Base-by-base conservation (phyloP, 2,888 invertebrate species). In the Andricus curvator region DNA sequence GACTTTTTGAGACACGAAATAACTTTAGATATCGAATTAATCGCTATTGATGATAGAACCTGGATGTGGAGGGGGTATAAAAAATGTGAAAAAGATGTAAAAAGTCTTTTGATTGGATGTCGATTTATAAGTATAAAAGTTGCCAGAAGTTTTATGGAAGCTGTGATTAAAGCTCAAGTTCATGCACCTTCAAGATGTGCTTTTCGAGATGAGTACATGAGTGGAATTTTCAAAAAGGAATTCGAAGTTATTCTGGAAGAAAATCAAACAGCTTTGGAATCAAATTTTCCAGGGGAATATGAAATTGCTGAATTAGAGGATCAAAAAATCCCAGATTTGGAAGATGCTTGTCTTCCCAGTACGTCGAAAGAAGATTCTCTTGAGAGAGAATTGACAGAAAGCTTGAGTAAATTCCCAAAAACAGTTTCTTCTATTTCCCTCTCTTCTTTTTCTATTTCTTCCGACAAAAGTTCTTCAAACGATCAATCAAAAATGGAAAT, bases 61-160 rank as follows among this genome's bases (percentile, higher is more conserved):
- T 29, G 70, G 51, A 70, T 70, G 70, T 70, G 70, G 70, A 70
- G 70, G 29, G 70, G 70, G 9, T 70, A 70, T 51, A 70, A 70
- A 70, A 51, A 70, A 20, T n/a, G 29, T 29, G 29, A 51, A 4
- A 51, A 44, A 41, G 41, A 20, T n/a, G 51, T 70, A 2, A 22
- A 70, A 13, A 70, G 51, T 33, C 29, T 48, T 20, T 51, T 70
- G 11, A 70, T 70, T 51, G 70, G 70, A 29, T 70, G 70, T 70
- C 70, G 70, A 70, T 70, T 70, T 33, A 70, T 70, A 33, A 70
- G 29, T 51, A n/a, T 51, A 25, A 70, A 51, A 51, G 29, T 70
- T n/a, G 51, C 70, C 5, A 20, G 6, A 70, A 51, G 11, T 33
- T 70, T 70, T 33, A 29, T 29, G 25, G 17, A 48, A 20, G 6